Conservation (phyloP, 2,113 vertebrate species). For the Hyperopisus bebe region DNA sequence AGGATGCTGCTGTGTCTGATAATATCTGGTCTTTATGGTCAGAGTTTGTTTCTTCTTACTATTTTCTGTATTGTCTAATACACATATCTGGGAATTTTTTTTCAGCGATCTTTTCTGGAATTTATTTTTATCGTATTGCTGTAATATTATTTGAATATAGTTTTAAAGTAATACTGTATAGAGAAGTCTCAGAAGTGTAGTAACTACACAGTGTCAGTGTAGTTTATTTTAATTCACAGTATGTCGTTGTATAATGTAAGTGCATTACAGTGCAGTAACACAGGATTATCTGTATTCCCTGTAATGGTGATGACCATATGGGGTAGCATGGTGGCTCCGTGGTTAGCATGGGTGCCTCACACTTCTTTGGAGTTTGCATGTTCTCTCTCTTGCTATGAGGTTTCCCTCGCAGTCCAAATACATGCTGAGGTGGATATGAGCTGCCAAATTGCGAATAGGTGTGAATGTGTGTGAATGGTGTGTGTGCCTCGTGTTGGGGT, state of each 20-base stretch:
- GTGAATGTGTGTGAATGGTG: not conserved
- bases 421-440: not conserved
- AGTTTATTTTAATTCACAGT: not conserved
- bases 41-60: not conserved
- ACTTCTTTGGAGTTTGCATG: not conserved
- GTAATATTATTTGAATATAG: not conserved
- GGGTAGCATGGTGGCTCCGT: not conserved
- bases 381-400: not conserved
- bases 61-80: not conserved
- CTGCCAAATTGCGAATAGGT: not conserved
- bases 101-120: not conserved
- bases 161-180: not conserved
- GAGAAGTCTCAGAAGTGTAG: not conserved
- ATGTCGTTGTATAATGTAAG: not conserved
- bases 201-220: not conserved
- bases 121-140: too few species aligned
- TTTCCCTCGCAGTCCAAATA: not conserved
- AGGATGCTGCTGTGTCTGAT: not conserved
- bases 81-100: not conserved
- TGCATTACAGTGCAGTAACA: too few species aligned
- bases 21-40: not conserved
- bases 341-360: not conserved
- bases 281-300: not conserved
- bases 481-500: not conserved
- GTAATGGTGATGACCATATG: not conserved